Evolutionary conservation across 2,888 invertebrate genomes (phyloP).

Genomic region (Physocephala rufipes): DNA sequence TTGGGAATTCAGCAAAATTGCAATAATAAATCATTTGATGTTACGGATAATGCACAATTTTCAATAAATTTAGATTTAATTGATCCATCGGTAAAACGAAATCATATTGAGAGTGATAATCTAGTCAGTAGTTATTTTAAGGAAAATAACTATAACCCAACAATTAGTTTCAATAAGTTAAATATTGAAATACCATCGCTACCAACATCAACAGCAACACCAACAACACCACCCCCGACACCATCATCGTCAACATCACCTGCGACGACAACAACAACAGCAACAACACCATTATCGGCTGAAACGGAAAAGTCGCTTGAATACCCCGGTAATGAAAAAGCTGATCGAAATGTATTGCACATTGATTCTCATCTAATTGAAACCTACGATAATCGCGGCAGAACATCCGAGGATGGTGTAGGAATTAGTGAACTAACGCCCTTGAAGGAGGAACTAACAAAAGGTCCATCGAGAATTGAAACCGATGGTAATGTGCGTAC

Average conservation of each 20-base stretch:
- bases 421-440: slow-evolving; percentile 60
- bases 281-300: neutral
- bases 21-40: slow-evolving; percentile 24
- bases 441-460: slow-evolving; percentile 56
- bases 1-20: slow-evolving; percentile 37
- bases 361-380: slow-evolving; percentile 65
- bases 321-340: neutral
- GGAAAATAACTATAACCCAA: neutral
- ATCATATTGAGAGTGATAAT: slow-evolving; percentile 47
- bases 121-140: slow-evolving; percentile 52
- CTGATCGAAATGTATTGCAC: slow-evolving; percentile 53
- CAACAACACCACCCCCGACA: too few species aligned
- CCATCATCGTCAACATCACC: neutral
- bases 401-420: slow-evolving; percentile 54
- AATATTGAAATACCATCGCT: neutral
- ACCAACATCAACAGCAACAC: too few species aligned
- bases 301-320: neutral
- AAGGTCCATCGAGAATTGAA: slow-evolving; percentile 58
- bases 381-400: slow-evolving; percentile 54
- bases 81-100: slow-evolving; percentile 39
- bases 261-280: neutral
- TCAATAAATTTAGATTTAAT: slow-evolving; percentile 47
- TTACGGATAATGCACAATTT: slow-evolving; percentile 39
- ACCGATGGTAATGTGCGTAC: slow-evolving; percentile 53
- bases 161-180: neutral